Conservation (phyloP, 2,797 vertebrate species). For the Crenuchus spilurus region DNA sequence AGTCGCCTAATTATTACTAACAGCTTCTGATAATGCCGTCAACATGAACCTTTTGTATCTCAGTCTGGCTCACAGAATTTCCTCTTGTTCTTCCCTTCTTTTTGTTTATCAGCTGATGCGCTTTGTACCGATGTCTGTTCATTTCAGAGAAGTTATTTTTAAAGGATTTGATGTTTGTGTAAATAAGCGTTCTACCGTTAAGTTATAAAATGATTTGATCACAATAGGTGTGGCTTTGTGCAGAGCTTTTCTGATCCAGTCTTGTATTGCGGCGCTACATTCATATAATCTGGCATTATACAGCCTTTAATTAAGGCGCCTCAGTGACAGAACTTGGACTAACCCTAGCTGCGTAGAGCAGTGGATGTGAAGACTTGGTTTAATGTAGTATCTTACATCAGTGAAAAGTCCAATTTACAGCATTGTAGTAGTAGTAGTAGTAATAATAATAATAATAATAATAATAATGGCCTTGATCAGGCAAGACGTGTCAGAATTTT, state of each 20-base stretch:
- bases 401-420: too few relatives aligned
- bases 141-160: conserved; percentile 12
- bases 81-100: not conserved
- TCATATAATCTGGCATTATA: not conserved
- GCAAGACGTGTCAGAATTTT: too few relatives aligned
- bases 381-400: too few relatives aligned
- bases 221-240: not conserved
- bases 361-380: too few relatives aligned
- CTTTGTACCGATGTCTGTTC: not conserved
- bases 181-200: conserved; percentile 3
- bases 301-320: not conserved
- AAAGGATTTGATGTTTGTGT: not conserved
- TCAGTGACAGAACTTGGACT: not conserved
- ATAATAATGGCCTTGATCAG: too few relatives aligned
- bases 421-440: too few relatives aligned
- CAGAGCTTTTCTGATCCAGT: not conserved
- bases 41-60: not conserved
- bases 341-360: too few relatives aligned
- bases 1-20: not conserved
- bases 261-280: too few relatives aligned
- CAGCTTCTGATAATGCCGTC: not conserved
- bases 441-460: too few relatives aligned
- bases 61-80: not conserved
- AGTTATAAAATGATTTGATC: conserved; percentile 1
- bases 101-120: not conserved